Percentiles rank a stretch among this genome's conserved stretches.
Evolutionary conservation across 2,113 vertebrate genomes (phyloP).

Genomic region (Falcunculus frontatus): DNA sequence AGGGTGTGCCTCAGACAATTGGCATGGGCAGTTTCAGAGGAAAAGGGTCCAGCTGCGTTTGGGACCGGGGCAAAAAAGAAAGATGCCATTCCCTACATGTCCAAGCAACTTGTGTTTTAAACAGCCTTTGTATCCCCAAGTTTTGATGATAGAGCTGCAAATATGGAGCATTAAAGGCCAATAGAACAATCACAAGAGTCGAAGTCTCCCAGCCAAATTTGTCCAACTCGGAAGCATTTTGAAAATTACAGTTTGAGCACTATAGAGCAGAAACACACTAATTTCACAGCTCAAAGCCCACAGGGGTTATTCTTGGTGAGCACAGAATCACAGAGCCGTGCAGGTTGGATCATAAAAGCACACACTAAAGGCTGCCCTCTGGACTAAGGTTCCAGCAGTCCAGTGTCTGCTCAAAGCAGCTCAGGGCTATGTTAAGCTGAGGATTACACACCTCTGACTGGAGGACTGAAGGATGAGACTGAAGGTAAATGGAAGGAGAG

Average conservation of each 20-base stretch:
- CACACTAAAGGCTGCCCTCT: background rate
- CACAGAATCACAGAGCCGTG: background rate
- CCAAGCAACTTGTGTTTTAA: background rate
- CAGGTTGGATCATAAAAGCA: background rate
- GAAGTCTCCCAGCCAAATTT: background rate
- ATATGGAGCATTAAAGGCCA: background rate
- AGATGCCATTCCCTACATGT: background rate
- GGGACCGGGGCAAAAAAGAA: background rate
- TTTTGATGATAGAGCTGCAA: background rate
- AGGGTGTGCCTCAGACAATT: background rate
- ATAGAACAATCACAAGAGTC: background rate
- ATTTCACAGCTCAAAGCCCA: background rate
- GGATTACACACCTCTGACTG: background rate
- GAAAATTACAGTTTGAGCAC: background rate
- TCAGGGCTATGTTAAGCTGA: background rate
- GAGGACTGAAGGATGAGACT: background rate
- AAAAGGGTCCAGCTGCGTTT: background rate
- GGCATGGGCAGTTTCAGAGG: background rate
- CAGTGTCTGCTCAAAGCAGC: background rate
- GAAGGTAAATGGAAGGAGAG: background rate
- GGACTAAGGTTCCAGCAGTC: background rate
- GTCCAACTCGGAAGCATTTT: background rate
- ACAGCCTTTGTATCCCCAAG: background rate
- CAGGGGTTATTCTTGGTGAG: background rate
- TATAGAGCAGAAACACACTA: background rate